These are phyloP conservation scores for Elanus axillaris DNA, from an alignment of 2,113 vertebrate genomes.

Conservation along the genomic window DNA sequence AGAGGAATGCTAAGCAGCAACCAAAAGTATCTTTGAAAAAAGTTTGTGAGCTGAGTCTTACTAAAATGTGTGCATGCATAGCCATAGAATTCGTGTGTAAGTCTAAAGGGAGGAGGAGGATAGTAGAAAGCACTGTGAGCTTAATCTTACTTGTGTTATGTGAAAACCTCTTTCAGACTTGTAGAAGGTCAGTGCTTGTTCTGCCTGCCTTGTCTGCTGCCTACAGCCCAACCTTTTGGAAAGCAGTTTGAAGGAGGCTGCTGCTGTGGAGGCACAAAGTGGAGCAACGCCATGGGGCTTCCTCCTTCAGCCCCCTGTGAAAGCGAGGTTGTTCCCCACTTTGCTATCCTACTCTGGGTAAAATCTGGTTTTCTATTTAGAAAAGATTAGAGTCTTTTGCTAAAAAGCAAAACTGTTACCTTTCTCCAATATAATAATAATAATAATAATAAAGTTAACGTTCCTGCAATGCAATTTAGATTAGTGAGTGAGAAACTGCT, in stretches of 20 bases:
- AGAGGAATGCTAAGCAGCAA: not conserved
- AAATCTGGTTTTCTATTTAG: not conserved
- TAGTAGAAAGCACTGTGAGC: not conserved
- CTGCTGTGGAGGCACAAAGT: not conserved
- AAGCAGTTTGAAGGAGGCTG: not conserved
- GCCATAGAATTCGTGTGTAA: not conserved
- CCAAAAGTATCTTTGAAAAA: not conserved
- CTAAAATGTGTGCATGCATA: not conserved
- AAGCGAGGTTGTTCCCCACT: not conserved
- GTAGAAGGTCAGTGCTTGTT: not conserved
- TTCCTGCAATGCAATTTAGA: not conserved
- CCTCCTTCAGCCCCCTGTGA: accelerated
- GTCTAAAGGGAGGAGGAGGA: not conserved
- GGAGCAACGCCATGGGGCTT: accelerated
- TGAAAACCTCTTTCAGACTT: not conserved
- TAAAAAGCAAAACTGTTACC: not conserved
- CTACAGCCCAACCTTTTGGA: not conserved
- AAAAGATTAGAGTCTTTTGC: not conserved
- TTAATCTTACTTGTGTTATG: not conserved
- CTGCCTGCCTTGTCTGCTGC: not conserved
- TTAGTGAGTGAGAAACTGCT: not conserved
- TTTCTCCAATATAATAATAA: not conserved
- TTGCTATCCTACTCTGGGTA: not conserved
- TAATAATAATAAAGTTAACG: accelerated
- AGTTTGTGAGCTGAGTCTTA: not conserved